These are phyloP conservation scores for Xiphophorus couchianus DNA, from an alignment of 2,113 vertebrate genomes.

Conservation along the genomic window DNA sequence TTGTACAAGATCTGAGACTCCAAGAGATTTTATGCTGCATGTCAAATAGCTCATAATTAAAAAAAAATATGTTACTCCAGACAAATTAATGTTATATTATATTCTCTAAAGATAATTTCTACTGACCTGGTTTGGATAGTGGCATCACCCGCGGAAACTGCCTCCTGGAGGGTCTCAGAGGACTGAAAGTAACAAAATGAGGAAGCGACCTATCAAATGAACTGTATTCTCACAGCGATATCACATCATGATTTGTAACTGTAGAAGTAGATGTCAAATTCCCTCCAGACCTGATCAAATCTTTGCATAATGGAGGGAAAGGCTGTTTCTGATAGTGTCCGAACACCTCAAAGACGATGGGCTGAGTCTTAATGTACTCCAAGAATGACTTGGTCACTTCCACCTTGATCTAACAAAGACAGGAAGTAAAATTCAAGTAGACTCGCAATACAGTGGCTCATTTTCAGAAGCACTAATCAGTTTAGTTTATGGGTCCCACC, in stretches of 20 bases:
- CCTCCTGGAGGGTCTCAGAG: slow-evolving; percentile 91
- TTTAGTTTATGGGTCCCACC: not conserved
- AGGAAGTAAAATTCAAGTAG: slow-evolving; percentile 3
- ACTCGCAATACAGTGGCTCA: not conserved
- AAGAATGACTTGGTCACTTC: slow-evolving; percentile 96
- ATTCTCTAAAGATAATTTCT: not conserved
- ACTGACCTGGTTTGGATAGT: slow-evolving; percentile 94
- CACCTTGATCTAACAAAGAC: slow-evolving; percentile 86
- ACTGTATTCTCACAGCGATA: not conserved
- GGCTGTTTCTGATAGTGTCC: slow-evolving; percentile 98
- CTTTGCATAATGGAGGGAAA: slow-evolving; percentile 95
- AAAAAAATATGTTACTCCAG: not conserved
- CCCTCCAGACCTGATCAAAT: slow-evolving; percentile 87
- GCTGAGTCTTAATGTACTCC: slow-evolving; percentile 96
- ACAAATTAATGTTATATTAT: not conserved
- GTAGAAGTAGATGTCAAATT: not conserved
- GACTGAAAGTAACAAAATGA: slow-evolving; percentile 74
- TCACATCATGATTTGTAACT: not conserved
- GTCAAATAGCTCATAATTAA: not conserved
- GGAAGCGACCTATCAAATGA: not conserved
- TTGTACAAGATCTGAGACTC: not conserved
- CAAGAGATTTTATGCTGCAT: too few species aligned
- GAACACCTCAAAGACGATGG: slow-evolving; percentile 97
- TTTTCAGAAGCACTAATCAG: not conserved
- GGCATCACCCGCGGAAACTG: slow-evolving; percentile 97